Percentiles rank a stretch among this genome's conserved stretches.
phyloP scores from a whole-genome alignment of 2,113 vertebrate genomes.

The Semnornis frantzii region DNA sequence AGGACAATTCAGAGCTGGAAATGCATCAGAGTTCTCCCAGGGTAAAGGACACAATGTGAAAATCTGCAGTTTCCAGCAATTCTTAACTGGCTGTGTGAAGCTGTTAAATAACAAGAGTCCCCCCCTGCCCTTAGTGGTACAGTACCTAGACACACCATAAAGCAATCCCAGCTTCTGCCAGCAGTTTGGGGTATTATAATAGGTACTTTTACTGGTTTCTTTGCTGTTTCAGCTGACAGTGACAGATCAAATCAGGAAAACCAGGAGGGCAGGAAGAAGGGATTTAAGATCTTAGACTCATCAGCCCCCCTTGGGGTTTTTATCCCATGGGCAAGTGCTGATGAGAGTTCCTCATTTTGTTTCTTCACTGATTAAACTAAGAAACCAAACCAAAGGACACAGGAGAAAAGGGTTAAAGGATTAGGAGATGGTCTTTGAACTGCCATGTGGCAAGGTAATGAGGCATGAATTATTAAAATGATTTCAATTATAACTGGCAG shows the following conservation, averaged over 20 bases:
- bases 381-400: slow-evolving; percentile 39
- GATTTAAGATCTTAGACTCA: neutral
- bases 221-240: neutral
- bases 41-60: neutral
- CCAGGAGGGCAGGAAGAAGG: neutral
- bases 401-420: slow-evolving; percentile 59
- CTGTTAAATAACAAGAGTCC: neutral
- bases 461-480: slow-evolving; percentile 68
- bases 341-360: slow-evolving; percentile 1
- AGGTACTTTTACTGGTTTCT: neutral
- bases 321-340: slow-evolving; percentile 4
- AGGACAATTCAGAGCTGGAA: neutral
- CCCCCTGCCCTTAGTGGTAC: neutral
- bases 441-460: slow-evolving; percentile 62
- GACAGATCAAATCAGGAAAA: neutral
- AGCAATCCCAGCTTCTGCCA: neutral
- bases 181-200: neutral
- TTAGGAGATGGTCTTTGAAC: slow-evolving; percentile 63
- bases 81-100: neutral
- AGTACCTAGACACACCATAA: neutral
- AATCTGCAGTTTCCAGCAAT: neutral
- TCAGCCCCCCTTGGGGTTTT: neutral
- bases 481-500: slow-evolving; percentile 65
- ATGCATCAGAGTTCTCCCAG: neutral
- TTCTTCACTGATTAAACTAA: slow-evolving; percentile 46